Evolutionary conservation across 1,140 invertebrate species (phyloP).

Genomic region (Cephus cinctus): DNA sequence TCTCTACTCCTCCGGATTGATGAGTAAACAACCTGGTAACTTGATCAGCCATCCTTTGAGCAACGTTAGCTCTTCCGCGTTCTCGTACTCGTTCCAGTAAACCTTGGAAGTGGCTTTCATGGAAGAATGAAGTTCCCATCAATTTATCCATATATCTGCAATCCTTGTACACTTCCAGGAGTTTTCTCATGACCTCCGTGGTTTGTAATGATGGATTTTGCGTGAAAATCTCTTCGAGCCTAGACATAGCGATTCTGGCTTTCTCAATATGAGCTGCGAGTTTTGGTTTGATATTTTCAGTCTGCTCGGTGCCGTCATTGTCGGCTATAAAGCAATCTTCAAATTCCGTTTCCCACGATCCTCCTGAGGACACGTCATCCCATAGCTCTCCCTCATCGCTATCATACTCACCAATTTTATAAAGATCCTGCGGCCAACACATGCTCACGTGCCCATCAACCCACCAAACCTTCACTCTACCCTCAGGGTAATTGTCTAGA

Average conservation of each 20-base stretch:
- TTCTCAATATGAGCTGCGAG: conserved; percentile 73
- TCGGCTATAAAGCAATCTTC: conserved; percentile 57
- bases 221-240: conserved; percentile 74
- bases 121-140: conserved; percentile 83
- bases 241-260: conserved; percentile 70
- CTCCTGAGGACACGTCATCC: conserved; percentile 65
- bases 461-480: conserved; percentile 84
- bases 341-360: conserved; percentile 83
- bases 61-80: conserved; percentile 54
- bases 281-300: conserved; percentile 62
- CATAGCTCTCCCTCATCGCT: conserved; percentile 76
- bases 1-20: conserved; percentile 36
- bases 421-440: conserved; percentile 88
- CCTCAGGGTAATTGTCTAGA: conserved; percentile 83
- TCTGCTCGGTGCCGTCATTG: conserved; percentile 45
- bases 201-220: conserved; percentile 70
- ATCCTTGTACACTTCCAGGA: conserved; percentile 82
- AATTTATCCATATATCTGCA: conserved; percentile 81
- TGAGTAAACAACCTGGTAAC: conserved; percentile 57
- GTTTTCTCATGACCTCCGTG: conserved; percentile 74
- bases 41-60: conserved; percentile 62
- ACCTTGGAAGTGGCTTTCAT: conserved; percentile 73
- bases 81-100: conserved; percentile 62
- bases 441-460: conserved; percentile 78
- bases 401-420: conserved; percentile 75